These are phyloP conservation scores for Phylloscopus whistleri DNA, from an alignment of 2,113 vertebrate species.

Conservation along the genomic window DNA sequence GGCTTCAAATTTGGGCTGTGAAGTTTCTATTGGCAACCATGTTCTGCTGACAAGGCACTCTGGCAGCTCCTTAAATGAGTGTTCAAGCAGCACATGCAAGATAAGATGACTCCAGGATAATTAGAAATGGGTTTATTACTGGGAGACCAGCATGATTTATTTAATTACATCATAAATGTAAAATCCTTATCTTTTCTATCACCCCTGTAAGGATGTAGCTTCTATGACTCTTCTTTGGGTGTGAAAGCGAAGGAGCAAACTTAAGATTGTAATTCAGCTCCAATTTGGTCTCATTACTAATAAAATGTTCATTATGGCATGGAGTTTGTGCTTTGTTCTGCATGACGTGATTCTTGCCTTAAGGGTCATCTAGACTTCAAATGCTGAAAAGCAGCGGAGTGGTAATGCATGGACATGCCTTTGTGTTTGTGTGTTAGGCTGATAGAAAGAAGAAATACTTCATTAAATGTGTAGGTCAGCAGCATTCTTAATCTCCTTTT, in stretches of 20 bases:
- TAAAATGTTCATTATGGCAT: not conserved
- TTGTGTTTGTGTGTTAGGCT: not conserved
- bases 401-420: not conserved
- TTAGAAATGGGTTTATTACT: not conserved
- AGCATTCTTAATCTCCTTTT: not conserved
- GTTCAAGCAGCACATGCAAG: not conserved
- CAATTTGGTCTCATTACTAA: not conserved
- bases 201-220: not conserved
- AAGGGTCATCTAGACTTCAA: not conserved
- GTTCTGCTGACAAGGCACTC: not conserved
- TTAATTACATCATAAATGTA: not conserved
- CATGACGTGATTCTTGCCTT: not conserved
- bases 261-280: not conserved
- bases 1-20: not conserved
- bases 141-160: not conserved
- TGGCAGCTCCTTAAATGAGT: not conserved
- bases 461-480: not conserved
- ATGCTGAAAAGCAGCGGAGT: not conserved
- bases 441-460: not conserved
- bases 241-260: not conserved
- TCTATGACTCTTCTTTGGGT: not conserved
- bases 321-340: not conserved
- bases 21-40: not conserved
- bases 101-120: constrained; percentile 5
- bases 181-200: constrained; percentile 5